These are phyloP conservation scores for Xiphias gladius DNA, from an alignment of 2,113 vertebrate species.

Conservation along the genomic window DNA sequence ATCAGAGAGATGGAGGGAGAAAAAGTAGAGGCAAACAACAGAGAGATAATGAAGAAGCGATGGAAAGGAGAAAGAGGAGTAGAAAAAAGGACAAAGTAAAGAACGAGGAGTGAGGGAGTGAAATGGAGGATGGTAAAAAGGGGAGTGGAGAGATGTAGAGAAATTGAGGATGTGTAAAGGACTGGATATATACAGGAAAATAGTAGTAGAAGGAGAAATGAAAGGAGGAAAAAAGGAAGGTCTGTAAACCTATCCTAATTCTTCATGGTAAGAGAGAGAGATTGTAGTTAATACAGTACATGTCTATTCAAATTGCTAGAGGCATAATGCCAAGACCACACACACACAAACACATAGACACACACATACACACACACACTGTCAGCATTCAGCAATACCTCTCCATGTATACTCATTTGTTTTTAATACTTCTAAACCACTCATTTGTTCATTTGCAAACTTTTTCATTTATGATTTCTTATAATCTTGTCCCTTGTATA, in stretches of 20 bases:
- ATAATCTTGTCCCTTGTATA: not conserved
- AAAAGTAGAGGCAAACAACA: not conserved
- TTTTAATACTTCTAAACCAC: not conserved
- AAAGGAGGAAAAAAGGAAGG: constrained; percentile 4
- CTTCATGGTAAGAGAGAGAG: constrained; percentile 8
- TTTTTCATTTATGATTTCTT: not conserved
- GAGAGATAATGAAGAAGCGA: not conserved
- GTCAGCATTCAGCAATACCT: not conserved
- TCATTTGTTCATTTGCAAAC: constrained; percentile 15
- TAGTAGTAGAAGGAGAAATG: not conserved
- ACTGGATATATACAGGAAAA: not conserved
- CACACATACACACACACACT: constrained; percentile 13
- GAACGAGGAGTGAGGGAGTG: not conserved
- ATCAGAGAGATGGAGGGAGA: constrained; percentile 9
- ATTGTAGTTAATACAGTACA: constrained; percentile 2
- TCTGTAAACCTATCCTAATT: constrained; percentile 8
- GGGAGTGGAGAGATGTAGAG: not conserved
- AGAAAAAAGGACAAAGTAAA: not conserved
- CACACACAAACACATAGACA: constrained; percentile 35
- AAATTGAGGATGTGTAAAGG: not conserved
- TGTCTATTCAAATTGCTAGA: constrained; percentile 27
- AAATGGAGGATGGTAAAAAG: not conserved
- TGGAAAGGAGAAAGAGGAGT: not conserved
- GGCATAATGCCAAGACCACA: constrained; percentile 36
- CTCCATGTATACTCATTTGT: not conserved